Evolutionary conservation across 2,888 invertebrate species (phyloP).

Genomic region (Acronicta alni): DNA sequence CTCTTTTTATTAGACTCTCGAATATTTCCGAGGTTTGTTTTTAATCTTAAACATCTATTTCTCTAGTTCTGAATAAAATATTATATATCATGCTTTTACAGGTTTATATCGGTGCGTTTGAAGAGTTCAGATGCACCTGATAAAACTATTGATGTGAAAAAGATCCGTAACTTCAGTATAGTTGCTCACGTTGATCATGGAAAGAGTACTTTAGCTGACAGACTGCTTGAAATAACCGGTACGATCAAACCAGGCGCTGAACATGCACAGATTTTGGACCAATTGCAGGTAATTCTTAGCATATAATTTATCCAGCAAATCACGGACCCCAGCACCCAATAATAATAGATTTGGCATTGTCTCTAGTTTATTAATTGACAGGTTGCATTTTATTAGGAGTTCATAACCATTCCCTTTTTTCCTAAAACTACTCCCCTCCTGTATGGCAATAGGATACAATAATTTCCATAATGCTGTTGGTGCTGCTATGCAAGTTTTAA

Average conservation of each 20-base stretch:
- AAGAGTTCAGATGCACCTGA: constrained; percentile 64
- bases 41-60: not conserved
- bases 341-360: too few relatives aligned
- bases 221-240: constrained; percentile 97
- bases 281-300: constrained; percentile 90
- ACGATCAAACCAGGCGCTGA: constrained; percentile 91
- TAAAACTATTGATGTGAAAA: constrained; percentile 66
- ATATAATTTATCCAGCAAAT: too few relatives aligned
- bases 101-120: constrained; percentile 60
- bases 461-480: too few relatives aligned
- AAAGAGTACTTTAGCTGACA: constrained; percentile 98
- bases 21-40: constrained; percentile 38
- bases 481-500: too few relatives aligned
- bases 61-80: constrained; percentile 20
- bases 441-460: too few relatives aligned
- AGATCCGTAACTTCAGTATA: constrained; percentile 97
- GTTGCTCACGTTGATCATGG: constrained; percentile 99
- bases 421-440: too few relatives aligned
- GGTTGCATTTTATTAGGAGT: too few relatives aligned
- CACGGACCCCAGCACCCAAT: too few relatives aligned
- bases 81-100: constrained; percentile 45
- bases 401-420: too few relatives aligned
- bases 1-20: constrained; percentile 24
- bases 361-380: too few relatives aligned
- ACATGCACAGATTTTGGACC: constrained; percentile 93